These are phyloP conservation scores for Periphyllus acericola DNA, from an alignment of 2,888 invertebrate genomes.

Conservation along the genomic window DNA sequence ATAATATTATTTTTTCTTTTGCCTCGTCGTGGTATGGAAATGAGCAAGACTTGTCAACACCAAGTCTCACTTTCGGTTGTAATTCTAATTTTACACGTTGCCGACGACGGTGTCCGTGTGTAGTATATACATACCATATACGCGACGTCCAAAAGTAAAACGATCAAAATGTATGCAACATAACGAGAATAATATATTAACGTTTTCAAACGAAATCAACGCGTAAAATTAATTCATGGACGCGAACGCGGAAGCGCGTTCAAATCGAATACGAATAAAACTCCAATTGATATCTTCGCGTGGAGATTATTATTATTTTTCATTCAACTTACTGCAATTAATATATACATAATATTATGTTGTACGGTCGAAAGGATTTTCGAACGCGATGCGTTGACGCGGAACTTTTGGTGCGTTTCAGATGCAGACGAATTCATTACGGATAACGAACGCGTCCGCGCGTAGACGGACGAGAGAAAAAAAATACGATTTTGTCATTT, in stretches of 20 bases:
- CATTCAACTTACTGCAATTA: too few species aligned
- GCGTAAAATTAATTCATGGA: too few species aligned
- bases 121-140: background rate
- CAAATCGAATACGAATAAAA: too few species aligned
- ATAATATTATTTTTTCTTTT: too few species aligned
- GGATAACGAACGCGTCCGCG: background rate
- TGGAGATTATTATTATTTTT: too few species aligned
- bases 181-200: background rate
- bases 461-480: background rate
- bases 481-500: background rate
- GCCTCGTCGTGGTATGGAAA: background rate
- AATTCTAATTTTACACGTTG: too few species aligned
- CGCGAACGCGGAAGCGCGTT: too few species aligned
- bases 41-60: background rate
- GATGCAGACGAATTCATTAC: background rate
- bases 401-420: background rate
- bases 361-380: background rate
- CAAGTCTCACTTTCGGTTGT: background rate
- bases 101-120: too few species aligned
- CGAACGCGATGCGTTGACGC: background rate
- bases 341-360: too few species aligned
- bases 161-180: background rate
- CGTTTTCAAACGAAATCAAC: background rate
- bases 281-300: too few species aligned
- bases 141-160: background rate